These are phyloP conservation scores for Perodicticus potto DNA, from an alignment of 2,797 vertebrate genomes.

Conservation along the genomic window DNA sequence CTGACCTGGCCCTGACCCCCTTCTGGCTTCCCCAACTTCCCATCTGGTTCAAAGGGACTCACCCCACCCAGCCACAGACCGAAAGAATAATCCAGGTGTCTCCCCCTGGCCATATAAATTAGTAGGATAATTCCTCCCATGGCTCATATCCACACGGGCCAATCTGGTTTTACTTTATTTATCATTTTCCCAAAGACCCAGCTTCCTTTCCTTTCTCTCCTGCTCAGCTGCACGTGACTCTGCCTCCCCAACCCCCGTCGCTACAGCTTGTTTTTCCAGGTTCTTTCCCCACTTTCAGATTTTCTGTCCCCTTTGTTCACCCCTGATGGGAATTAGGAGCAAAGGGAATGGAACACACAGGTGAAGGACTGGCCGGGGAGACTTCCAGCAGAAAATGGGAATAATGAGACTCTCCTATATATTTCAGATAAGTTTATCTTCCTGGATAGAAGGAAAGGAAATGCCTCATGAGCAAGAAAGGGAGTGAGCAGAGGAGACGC, in stretches of 20 bases:
- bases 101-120: neutral
- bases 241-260: fast-evolving
- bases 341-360: neutral
- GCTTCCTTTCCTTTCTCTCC: constrained; percentile 12
- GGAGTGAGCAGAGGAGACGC: fast-evolving
- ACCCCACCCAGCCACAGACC: neutral
- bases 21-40: neutral
- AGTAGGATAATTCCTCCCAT: neutral
- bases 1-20: neutral
- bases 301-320: neutral
- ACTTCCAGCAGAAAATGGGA: neutral
- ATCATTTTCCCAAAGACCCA: constrained; percentile 18
- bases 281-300: neutral
- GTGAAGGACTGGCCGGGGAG: fast-evolving
- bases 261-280: neutral
- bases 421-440: neutral
- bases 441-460: neutral
- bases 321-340: neutral
- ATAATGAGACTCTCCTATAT: neutral
- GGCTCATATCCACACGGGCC: neutral
- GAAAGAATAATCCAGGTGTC: constrained; percentile 22
- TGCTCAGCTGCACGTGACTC: neutral
- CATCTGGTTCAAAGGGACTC: neutral
- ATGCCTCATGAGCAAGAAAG: neutral
- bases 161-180: constrained; percentile 64